phyloP scores from a whole-genome alignment of 2,888 invertebrate genomes.

The Ochropleura leucogaster region DNA sequence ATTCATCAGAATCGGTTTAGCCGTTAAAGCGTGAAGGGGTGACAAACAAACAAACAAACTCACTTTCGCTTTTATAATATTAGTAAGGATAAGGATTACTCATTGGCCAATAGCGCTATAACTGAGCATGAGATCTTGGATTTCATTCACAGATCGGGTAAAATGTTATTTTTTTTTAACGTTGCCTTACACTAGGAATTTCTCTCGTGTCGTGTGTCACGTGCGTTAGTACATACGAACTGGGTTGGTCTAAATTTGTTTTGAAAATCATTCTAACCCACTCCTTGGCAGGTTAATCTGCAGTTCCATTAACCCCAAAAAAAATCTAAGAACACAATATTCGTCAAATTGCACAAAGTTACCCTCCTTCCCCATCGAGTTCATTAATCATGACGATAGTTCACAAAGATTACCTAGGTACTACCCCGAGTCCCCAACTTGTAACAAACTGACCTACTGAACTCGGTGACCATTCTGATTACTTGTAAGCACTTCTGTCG shows the following conservation, averaged over 20 bases:
- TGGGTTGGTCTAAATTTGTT: not conserved
- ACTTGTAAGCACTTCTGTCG: conserved; percentile 15
- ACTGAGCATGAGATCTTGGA: not conserved
- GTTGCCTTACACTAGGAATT: too few species aligned
- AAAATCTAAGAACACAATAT: not conserved
- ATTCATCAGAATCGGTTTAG: too few species aligned
- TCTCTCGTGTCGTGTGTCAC: too few species aligned
- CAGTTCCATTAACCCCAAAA: conserved; percentile 39
- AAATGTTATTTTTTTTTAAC: not conserved
- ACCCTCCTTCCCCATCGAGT: not conserved
- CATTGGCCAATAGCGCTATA: not conserved
- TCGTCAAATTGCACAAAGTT: not conserved
- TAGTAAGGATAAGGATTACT: too few species aligned
- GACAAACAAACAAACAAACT: too few species aligned
- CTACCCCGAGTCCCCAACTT: conserved; percentile 10
- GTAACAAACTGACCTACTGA: conserved; percentile 47
- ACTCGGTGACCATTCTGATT: conserved; percentile 15
- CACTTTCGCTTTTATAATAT: too few species aligned
- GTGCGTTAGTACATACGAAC: too few species aligned
- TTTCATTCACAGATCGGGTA: not conserved
- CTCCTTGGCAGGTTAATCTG: conserved; percentile 10
- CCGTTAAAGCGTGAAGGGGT: too few species aligned
- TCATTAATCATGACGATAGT: conserved; percentile 33
- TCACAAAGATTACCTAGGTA: conserved; percentile 18
- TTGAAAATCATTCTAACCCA: not conserved